Base-by-base conservation (phyloP, 2,113 vertebrate species). In the Aix galericulata region DNA sequence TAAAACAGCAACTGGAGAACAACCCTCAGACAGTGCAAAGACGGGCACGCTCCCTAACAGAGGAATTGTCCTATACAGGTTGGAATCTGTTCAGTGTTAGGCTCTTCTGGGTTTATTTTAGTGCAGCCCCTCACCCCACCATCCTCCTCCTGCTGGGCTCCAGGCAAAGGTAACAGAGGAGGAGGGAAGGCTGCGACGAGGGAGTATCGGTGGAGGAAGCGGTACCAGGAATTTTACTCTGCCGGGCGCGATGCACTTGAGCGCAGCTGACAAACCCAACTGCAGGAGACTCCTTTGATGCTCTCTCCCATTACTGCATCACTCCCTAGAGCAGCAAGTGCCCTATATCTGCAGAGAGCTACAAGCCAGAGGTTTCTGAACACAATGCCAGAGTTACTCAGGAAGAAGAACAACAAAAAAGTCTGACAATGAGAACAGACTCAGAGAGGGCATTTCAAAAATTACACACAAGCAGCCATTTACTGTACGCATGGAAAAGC, bases 281-380 rank as follows among this genome's bases (percentile, higher is more conserved):
- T 53, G 2, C 84, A 42, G 63, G 29, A 92, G 89, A 83, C 78
- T 81, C 74, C 53, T 58, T 53, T 58, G 95, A 88, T 95, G 85
- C 87, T 81, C 85, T 86, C 36, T 29, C 92, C 95, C 95, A 46
- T 75, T 84, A 77, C 92, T 2, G 6, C 9, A 15, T 34, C 63
- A 38, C 60, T 79, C 91, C 96, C 95, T 75, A 62, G 79, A 96
- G 96, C 96, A 73, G 68, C 9, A 22, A 88, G 87, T 91, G 96
- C 87, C 96, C 96, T 95, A 79, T 31, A 92, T 95, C 93, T 50
- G 89, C 10, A 0, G 67, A 84, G 69, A 93, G 95, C 93, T 56
- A 74, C 3, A 8, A 85, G 95, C 88, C 89, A 81, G 89, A 52
- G 52, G 63, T 92, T 74, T 40, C 9, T 2, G 21, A 93, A 86